These are phyloP conservation scores for Bilobella aurantiaca DNA, from an alignment of 1,140 invertebrate species.

Conservation along the genomic window DNA sequence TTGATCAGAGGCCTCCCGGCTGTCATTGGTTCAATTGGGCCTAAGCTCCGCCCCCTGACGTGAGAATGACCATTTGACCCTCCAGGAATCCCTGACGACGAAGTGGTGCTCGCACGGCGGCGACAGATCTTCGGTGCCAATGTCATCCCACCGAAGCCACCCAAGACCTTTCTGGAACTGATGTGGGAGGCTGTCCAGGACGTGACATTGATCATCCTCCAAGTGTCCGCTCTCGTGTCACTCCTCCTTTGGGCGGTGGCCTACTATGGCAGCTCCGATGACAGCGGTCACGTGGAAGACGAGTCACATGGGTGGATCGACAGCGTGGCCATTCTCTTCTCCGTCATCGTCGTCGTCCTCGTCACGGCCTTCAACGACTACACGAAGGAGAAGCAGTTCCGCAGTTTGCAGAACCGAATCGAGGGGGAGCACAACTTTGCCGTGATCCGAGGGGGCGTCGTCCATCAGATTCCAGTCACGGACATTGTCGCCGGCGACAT, in stretches of 20 bases:
- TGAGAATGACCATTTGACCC: no score
- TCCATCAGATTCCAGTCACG: constrained; percentile 87
- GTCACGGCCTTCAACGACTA: constrained; percentile 99
- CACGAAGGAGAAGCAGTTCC: constrained; percentile 96
- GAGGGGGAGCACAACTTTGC: constrained; percentile 98
- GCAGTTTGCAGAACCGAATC: constrained; percentile 91
- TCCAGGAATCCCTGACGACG: constrained; percentile 64
- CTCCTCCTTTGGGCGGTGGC: constrained; percentile 81
- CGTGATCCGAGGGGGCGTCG: constrained; percentile 82
- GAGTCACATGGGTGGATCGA: constrained; percentile 94
- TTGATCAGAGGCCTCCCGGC: background rate
- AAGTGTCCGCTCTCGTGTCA: constrained; percentile 85
- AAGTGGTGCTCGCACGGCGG: constrained; percentile 78
- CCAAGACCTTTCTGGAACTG: constrained; percentile 95
- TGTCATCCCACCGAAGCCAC: constrained; percentile 95
- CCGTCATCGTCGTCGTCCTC: constrained; percentile 93
- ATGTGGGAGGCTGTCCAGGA: constrained; percentile 99
- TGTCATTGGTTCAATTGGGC: no score
- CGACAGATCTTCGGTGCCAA: constrained; percentile 92
- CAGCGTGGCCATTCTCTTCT: constrained; percentile 92
- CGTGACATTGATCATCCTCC: constrained; percentile 94
- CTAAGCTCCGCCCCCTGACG: no score
- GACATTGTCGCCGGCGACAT: constrained; percentile 98
- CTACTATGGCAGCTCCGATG: constrained; percentile 52
- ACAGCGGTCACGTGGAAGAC: constrained; percentile 60